Conservation (phyloP, 2,797 vertebrate genomes). For the Sebastes kiyomatsui region DNA sequence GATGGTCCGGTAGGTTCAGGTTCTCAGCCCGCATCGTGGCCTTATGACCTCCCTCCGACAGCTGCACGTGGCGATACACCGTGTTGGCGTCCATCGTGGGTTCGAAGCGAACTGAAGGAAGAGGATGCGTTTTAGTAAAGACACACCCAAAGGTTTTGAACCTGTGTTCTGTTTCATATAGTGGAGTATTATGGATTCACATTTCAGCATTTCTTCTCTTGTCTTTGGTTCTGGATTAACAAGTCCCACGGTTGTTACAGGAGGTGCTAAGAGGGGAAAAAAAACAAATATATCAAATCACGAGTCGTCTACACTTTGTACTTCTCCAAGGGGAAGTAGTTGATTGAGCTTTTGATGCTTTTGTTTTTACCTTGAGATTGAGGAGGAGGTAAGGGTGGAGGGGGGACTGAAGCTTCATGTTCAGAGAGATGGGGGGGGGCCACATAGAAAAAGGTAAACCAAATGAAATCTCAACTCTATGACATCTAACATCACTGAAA, state of each 20-base stretch:
- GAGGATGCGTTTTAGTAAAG: background rate
- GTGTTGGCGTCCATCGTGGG: slow-evolving; percentile 81
- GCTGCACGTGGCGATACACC: slow-evolving; percentile 74
- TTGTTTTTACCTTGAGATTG: slow-evolving; percentile 47
- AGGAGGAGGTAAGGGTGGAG: slow-evolving; percentile 29
- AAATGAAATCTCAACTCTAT: background rate
- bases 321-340: background rate
- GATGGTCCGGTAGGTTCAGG: slow-evolving; percentile 74
- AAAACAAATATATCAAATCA: background rate
- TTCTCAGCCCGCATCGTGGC: slow-evolving; percentile 75
- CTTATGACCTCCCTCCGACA: slow-evolving; percentile 73
- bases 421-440: background rate
- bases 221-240: slow-evolving; percentile 73
- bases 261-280: slow-evolving; percentile 38
- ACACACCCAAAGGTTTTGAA: background rate
- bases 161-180: background rate
- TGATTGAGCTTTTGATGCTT: background rate
- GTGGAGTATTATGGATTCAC: slow-evolving; percentile 62
- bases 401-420: slow-evolving; percentile 54
- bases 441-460: background rate
- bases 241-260: slow-evolving; percentile 5
- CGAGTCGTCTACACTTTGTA: background rate
- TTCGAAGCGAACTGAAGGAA: slow-evolving; percentile 71
- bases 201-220: slow-evolving; percentile 82
- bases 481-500: background rate